Evolutionary conservation across 2,888 invertebrate species (phyloP).

Genomic region (Eurytoma adleriae): DNA sequence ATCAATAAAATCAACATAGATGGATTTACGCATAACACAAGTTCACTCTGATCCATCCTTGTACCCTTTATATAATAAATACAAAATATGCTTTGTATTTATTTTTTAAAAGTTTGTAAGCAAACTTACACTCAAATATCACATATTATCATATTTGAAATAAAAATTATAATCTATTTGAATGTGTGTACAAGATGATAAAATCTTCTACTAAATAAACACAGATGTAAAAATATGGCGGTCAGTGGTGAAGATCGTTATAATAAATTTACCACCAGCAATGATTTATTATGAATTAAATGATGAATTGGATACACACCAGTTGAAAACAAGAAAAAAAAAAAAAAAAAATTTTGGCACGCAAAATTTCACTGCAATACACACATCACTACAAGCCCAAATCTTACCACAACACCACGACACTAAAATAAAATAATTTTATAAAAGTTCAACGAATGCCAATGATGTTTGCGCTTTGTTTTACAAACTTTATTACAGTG

Average conservation of each 20-base stretch:
- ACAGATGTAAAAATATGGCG: constrained; percentile 7
- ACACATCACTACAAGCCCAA: neutral
- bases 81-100: constrained; percentile 42
- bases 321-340: neutral
- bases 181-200: constrained; percentile 24
- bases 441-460: neutral
- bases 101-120: constrained; percentile 33
- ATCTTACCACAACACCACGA: neutral
- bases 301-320: neutral
- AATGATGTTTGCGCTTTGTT: too few species aligned
- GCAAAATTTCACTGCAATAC: constrained; percentile 2
- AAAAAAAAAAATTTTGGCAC: constrained; percentile 39
- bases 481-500: neutral
- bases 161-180: constrained; percentile 26
- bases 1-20: constrained; percentile 49
- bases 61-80: constrained; percentile 24
- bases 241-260: neutral
- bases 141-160: constrained; percentile 53
- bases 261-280: neutral
- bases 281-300: neutral
- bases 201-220: constrained; percentile 10
- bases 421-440: neutral
- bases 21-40: neutral
- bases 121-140: constrained; percentile 57
- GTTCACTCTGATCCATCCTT: constrained; percentile 33